Conservation (phyloP, 2,113 vertebrate species). For the Tychaedon coryphoeus region DNA sequence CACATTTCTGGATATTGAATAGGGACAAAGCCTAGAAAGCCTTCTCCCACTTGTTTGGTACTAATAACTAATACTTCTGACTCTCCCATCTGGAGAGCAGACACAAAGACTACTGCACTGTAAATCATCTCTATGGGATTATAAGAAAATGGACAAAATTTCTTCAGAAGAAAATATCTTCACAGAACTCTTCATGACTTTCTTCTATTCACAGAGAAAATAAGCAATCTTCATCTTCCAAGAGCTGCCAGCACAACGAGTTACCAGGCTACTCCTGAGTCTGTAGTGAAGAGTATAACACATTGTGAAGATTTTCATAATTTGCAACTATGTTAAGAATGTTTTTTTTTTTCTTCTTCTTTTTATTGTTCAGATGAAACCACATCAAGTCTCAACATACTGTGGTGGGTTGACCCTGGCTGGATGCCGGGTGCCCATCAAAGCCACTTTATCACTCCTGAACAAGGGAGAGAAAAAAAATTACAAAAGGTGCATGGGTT, state of each 20-base stretch:
- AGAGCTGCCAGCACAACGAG: background rate
- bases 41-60: background rate
- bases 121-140: background rate
- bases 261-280: background rate
- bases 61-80: background rate
- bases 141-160: background rate
- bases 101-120: background rate
- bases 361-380: background rate
- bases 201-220: background rate
- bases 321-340: background rate
- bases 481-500: background rate
- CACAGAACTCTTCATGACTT: background rate
- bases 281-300: background rate
- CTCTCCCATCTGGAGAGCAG: background rate
- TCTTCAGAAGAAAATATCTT: background rate
- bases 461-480: background rate
- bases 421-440: background rate
- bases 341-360: background rate
- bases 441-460: background rate
- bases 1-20: background rate
- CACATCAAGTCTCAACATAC: no score
- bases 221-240: background rate
- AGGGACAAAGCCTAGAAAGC: background rate
- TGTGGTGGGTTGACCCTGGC: background rate
- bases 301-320: background rate